Conservation (phyloP, 2,888 invertebrate genomes). For the Trissonchulus latispiculum region DNA sequence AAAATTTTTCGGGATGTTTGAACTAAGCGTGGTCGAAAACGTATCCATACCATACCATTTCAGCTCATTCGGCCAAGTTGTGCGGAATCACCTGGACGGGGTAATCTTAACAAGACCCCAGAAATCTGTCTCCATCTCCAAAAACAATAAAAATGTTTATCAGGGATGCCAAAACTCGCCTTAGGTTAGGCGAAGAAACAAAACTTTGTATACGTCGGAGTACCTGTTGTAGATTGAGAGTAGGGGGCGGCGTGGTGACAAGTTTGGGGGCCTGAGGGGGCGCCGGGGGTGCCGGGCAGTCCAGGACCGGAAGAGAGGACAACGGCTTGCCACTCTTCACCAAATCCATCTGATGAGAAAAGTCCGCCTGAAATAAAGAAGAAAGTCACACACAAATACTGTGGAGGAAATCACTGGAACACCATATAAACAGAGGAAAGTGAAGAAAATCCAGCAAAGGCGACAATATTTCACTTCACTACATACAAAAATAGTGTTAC, state of each 20-base stretch:
- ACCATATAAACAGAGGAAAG: background rate
- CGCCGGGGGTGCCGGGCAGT: conserved; percentile 28
- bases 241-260: conserved; percentile 14
- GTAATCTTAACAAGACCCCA: too few relatives aligned
- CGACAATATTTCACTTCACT: background rate
- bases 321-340: conserved; percentile 34
- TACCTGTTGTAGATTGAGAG: background rate
- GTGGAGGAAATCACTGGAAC: background rate
- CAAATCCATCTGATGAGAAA: conserved; percentile 30
- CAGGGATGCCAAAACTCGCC: too few relatives aligned
- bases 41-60: too few relatives aligned
- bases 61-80: too few relatives aligned
- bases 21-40: too few relatives aligned
- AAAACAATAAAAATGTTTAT: too few relatives aligned
- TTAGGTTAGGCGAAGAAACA: too few relatives aligned
- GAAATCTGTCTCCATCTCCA: too few relatives aligned
- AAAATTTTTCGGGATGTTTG: too few relatives aligned
- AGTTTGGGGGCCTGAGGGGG: conserved; percentile 33
- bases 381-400: background rate
- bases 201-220: too few relatives aligned
- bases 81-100: too few relatives aligned
- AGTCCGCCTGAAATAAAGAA: conserved; percentile 27
- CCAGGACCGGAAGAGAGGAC: conserved; percentile 31
- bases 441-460: background rate
- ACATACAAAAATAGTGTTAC: background rate